A percentile compares a stretch with the other conserved stretches of the same genome.
Evolutionary conservation across 2,888 invertebrate genomes (phyloP).

Genomic region (Myopa testacea): DNA sequence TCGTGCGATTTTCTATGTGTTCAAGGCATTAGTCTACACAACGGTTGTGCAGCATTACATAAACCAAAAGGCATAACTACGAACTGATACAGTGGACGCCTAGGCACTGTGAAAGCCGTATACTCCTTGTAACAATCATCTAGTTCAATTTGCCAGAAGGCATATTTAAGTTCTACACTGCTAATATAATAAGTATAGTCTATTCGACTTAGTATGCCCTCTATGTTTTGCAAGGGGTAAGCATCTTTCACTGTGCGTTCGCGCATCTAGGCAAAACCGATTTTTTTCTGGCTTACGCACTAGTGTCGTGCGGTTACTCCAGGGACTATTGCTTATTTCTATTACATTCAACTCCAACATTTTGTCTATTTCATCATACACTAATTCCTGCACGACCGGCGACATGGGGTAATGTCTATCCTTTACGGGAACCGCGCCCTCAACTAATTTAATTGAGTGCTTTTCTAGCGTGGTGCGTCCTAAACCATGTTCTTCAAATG

Average conservation of each 20-base stretch:
- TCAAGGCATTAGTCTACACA: no score
- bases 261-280: no score
- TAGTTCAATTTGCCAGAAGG: constrained; percentile 20
- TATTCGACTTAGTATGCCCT: no score
- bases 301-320: not conserved
- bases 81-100: no score
- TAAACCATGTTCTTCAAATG: constrained; percentile 28
- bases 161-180: constrained; percentile 20
- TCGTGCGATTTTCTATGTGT: no score
- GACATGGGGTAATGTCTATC: constrained; percentile 30
- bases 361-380: constrained; percentile 33
- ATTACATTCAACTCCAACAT: constrained; percentile 25
- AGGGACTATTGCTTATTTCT: constrained; percentile 11
- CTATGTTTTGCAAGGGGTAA: no score
- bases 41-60: no score
- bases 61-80: no score
- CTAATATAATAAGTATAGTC: no score
- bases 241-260: no score
- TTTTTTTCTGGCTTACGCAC: not conserved
- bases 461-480: constrained; percentile 19
- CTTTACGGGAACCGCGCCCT: constrained; percentile 22
- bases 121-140: no score
- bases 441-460: constrained; percentile 21
- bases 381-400: not conserved
- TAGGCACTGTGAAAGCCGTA: no score